These are phyloP conservation scores for Rosalia funebris DNA, from an alignment of 2,888 invertebrate genomes.

Conservation along the genomic window DNA sequence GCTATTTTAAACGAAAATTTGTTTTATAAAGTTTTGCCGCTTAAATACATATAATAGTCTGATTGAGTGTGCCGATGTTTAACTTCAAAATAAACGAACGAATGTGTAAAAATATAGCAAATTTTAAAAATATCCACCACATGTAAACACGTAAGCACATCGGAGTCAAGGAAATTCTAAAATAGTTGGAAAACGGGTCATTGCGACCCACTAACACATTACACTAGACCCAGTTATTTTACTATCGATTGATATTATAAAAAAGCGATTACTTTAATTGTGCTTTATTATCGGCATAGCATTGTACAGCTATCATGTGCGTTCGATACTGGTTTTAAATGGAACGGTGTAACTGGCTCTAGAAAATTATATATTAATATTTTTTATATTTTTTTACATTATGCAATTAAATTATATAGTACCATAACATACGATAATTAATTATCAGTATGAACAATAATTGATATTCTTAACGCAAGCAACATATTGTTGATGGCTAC, in stretches of 20 bases:
- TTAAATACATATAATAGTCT: too few species aligned
- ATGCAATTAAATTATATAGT: background rate
- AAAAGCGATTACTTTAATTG: conserved; percentile 13
- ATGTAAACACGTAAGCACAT: conserved; percentile 17
- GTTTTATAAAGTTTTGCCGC: too few species aligned
- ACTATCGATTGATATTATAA: conserved; percentile 15
- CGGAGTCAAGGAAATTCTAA: conserved; percentile 47
- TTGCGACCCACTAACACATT: conserved; percentile 56
- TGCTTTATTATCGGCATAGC: background rate
- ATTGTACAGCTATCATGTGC: background rate
- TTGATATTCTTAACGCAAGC: too few species aligned
- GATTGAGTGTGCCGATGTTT: conserved; percentile 2
- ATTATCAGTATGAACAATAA: background rate
- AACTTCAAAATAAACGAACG: conserved; percentile 14
- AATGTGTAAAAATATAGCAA: conserved; percentile 14
- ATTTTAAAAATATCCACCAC: conserved; percentile 19
- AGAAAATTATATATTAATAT: conserved; percentile 1
- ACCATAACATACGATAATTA: background rate
- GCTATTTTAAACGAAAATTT: too few species aligned
- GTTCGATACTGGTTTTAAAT: conserved; percentile 20
- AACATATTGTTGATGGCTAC: too few species aligned
- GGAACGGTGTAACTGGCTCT: conserved; percentile 2
- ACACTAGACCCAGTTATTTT: conserved; percentile 55
- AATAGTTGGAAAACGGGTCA: conserved; percentile 54
- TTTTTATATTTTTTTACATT: background rate